A percentile compares a stretch with the other conserved stretches of the same genome.
phyloP scores from a whole-genome alignment of 23 tunicate genomes.

The Aplidium turbinatum region DNA sequence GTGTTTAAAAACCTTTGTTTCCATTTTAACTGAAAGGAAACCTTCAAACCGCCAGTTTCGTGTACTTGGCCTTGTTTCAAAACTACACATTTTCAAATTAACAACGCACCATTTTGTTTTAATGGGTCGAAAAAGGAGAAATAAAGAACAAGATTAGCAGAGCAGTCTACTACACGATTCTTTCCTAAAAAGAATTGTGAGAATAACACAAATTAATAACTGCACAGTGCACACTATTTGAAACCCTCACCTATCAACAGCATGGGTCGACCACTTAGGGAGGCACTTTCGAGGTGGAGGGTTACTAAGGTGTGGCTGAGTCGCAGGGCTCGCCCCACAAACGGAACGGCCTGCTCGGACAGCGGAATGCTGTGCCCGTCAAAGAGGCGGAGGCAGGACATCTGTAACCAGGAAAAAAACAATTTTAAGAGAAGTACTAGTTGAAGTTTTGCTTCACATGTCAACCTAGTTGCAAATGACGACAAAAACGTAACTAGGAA shows the following conservation, averaged over 20 bases:
- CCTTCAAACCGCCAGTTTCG: too few relatives aligned
- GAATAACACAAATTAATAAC: too few relatives aligned
- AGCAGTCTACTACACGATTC: too few relatives aligned
- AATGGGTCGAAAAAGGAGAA: too few relatives aligned
- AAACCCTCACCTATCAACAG: slow-evolving; percentile 59
- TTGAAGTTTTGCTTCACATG: background rate
- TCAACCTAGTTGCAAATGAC: background rate
- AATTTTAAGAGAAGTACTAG: background rate
- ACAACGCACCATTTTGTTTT: too few relatives aligned
- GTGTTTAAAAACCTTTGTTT: too few relatives aligned
- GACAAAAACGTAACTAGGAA: background rate
- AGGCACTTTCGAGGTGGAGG: slow-evolving; percentile 76
- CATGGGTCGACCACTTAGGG: slow-evolving; percentile 82
- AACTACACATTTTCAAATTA: too few relatives aligned
- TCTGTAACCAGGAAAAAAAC: slow-evolving; percentile 29
- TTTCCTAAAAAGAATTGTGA: too few relatives aligned
- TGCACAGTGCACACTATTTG: too few relatives aligned
- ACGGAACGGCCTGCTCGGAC: slow-evolving; percentile 75
- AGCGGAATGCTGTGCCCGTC: slow-evolving; percentile 95
- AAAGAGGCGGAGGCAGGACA: slow-evolving; percentile 85
- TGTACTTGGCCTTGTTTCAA: too few relatives aligned
- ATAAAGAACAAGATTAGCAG: too few relatives aligned
- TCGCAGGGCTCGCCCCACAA: slow-evolving; percentile 84
- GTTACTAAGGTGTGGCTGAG: slow-evolving; percentile 75
- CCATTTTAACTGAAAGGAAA: too few relatives aligned